Percentiles rank a stretch among this genome's conserved stretches.
phyloP scores from a whole-genome alignment of 2,888 invertebrate genomes.

The Agapostemon virescens region DNA sequence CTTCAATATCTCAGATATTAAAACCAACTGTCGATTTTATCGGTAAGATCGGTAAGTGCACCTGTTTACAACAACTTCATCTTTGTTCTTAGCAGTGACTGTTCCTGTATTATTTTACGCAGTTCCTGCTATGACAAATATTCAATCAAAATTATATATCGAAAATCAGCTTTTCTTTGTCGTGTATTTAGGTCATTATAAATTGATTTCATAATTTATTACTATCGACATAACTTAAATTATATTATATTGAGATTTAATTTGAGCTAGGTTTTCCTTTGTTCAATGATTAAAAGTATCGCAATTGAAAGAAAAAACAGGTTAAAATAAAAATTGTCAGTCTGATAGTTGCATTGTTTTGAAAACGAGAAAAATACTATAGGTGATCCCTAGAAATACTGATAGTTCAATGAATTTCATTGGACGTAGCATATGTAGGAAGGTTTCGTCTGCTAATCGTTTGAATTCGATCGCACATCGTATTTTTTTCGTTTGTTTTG shows the following conservation, averaged over 20 bases:
- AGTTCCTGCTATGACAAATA: not conserved
- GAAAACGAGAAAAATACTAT: not conserved
- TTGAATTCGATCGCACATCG: too few species aligned
- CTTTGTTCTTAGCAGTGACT: not conserved
- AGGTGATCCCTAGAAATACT: conserved; percentile 11
- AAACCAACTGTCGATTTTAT: too few species aligned
- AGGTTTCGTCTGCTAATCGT: too few species aligned
- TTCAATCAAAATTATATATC: not conserved
- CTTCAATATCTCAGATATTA: too few species aligned
- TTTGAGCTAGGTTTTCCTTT: conserved; percentile 16
- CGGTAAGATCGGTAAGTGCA: too few species aligned
- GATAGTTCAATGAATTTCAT: conserved; percentile 15
- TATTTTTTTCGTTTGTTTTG: too few species aligned
- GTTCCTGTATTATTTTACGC: not conserved
- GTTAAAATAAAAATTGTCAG: conserved; percentile 25
- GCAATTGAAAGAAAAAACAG: conserved; percentile 3
- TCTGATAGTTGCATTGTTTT: not conserved
- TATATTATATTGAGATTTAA: not conserved
- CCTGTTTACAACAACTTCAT: too few species aligned
- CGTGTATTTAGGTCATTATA: not conserved
- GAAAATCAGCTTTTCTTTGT: not conserved
- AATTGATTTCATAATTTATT: not conserved
- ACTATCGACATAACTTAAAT: conserved; percentile 18
- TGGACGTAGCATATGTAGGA: too few species aligned
- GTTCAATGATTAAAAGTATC: conserved; percentile 32